A percentile compares a stretch with the other conserved stretches of the same genome.
Evolutionary conservation across 1,140 invertebrate species (phyloP).

Genomic region (Rhopalosiphum maidis): DNA sequence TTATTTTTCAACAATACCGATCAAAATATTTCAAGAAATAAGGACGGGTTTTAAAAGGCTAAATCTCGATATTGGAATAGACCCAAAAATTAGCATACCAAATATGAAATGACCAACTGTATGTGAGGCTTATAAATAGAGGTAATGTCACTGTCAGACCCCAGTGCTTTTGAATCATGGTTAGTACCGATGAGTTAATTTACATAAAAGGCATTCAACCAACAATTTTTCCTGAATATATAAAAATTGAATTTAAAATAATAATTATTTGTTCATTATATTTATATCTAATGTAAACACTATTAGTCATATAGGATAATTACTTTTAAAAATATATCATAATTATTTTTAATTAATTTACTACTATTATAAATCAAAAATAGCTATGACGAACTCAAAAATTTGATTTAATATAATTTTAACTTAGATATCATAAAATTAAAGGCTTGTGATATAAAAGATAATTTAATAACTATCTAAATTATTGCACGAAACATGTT

Average conservation of each 20-base stretch:
- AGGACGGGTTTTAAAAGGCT: background rate
- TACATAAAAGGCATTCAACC: background rate
- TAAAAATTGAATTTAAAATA: background rate
- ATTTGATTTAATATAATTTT: too few species aligned
- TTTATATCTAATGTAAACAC: too few species aligned
- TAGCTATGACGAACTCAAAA: too few species aligned
- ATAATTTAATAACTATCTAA: too few species aligned
- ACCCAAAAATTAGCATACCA: conserved; percentile 11
- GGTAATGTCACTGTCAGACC: conserved; percentile 7
- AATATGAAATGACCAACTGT: conserved; percentile 12
- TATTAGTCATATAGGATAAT: background rate
- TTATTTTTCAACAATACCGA: background rate
- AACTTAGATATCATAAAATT: too few species aligned
- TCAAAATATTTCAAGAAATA: background rate
- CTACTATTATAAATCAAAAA: too few species aligned
- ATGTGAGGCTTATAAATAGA: background rate
- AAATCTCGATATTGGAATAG: background rate
- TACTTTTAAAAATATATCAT: too few species aligned
- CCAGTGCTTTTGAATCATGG: background rate
- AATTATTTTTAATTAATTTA: too few species aligned
- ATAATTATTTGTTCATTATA: too few species aligned
- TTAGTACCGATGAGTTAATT: background rate
- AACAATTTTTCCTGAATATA: background rate
- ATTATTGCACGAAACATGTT: too few species aligned
- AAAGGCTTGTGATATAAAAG: too few species aligned